Base-by-base conservation (phyloP, 1,140 invertebrate genomes). In the Pogonognathellus flavescens region DNA sequence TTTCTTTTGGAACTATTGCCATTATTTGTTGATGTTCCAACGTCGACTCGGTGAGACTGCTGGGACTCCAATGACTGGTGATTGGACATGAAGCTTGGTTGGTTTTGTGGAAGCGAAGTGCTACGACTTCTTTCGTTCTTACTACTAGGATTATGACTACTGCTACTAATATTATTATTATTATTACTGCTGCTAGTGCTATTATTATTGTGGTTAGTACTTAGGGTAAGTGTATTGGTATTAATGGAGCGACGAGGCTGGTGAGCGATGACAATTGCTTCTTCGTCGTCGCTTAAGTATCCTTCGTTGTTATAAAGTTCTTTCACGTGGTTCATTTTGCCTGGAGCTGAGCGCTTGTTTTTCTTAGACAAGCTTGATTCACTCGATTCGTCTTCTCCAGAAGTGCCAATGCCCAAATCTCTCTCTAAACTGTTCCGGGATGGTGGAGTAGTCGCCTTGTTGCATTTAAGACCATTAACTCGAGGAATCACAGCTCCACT, bases 361-460 rank as follows among this genome's bases (percentile, higher is more conserved):
- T 90, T 84, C 88, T 94, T 94, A 86, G 93, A 95, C 0, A 94
- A 94, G 87, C 93, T 95, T 86, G 92, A 94, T 89, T 95, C 94
- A 80, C 93, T 95, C 4, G 93, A 95, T 86, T 90, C 89, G 90
- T 94, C 95, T 86, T 91, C 91, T 84, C 93, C 95, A 0, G 95
- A 97, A 5, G 96, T 97, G 0, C 96, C 96, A 0, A 97, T 91
- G 0, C 96, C 96, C 4, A 95, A 92, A 90, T 97, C 96, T 90
- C 96, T 95, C 52, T 97, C 96, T 6, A 89, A 87, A 80, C 86
- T 88, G n/a, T 88, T 86, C 9, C 88, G 86, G 16, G 86, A 87
- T 11, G 88, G 86, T 1, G 86, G 87, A 7, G 89, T 88, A 8
- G 89, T 88, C 9, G 86, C 88, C 55, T 84, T 89, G 22, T 62